Conservation (phyloP, 2,888 invertebrate genomes). For the Patella caerulea region DNA sequence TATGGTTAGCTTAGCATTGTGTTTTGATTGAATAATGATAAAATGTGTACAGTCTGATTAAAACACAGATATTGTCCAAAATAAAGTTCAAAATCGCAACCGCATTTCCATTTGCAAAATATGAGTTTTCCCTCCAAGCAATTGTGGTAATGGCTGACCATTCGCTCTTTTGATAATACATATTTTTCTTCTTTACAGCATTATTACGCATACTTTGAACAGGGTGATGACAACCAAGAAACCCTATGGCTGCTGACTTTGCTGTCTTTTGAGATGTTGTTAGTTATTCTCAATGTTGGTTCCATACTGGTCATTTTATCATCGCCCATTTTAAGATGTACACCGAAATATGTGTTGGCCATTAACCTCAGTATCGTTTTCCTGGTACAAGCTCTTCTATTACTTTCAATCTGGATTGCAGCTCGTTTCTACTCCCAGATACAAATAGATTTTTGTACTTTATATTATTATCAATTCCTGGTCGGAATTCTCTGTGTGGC, state of each 20-base stretch:
- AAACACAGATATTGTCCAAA: no score
- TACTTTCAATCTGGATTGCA: background rate
- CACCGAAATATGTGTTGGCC: background rate
- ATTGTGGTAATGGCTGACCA: no score
- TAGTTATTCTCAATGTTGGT: background rate
- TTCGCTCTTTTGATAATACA: no score
- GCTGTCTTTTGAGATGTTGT: background rate
- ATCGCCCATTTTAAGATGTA: background rate
- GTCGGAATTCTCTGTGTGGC: background rate
- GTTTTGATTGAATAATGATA: no score
- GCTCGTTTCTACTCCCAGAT: background rate
- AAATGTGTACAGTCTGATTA: no score
- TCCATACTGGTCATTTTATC: background rate
- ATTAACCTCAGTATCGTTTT: slow-evolving; percentile 3
- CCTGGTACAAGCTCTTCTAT: background rate
- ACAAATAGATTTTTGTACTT: background rate
- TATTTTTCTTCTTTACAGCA: no score
- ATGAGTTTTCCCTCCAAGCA: no score
- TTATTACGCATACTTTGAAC: no score
- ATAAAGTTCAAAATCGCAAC: no score
- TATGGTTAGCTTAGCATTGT: no score
- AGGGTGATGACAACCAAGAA: no score
- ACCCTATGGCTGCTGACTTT: background rate
- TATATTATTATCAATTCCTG: background rate
- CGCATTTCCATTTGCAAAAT: no score